A percentile compares a stretch with the other conserved stretches of the same genome.
Conservation (phyloP, 1,140 invertebrate species). For the Papilio dardanus region DNA sequence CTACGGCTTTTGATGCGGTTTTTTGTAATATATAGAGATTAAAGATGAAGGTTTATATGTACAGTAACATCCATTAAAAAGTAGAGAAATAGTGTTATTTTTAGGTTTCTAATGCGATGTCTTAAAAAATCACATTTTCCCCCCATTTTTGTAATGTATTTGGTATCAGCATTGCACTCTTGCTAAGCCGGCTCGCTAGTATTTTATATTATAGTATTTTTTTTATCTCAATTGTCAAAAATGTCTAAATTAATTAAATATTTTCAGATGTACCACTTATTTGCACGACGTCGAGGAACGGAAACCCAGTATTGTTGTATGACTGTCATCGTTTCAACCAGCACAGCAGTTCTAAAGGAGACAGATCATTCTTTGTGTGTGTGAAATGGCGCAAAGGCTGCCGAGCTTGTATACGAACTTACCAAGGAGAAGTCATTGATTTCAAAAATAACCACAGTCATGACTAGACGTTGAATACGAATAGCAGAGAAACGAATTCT, state of each 20-base stretch:
- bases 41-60: no score
- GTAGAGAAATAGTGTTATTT: no score
- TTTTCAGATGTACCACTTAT: conserved; percentile 37
- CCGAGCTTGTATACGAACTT: conserved; percentile 46
- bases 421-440: conserved; percentile 41
- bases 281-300: conserved; percentile 47
- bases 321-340: conserved; percentile 50
- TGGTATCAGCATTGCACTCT: no score
- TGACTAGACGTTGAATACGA: background rate
- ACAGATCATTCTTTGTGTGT: conserved; percentile 52
- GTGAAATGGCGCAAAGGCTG: conserved; percentile 50
- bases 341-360: conserved; percentile 49
- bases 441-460: conserved; percentile 47
- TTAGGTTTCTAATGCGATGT: no score
- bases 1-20: no score
- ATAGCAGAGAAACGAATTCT: no score
- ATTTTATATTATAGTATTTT: no score
- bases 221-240: background rate
- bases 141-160: no score
- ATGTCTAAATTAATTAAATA: background rate
- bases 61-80: no score
- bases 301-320: conserved; percentile 47
- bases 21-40: no score
- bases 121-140: no score
- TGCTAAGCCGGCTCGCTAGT: no score